Conservation (phyloP, 2,797 vertebrate genomes). For the Loriculus beryllinus region DNA sequence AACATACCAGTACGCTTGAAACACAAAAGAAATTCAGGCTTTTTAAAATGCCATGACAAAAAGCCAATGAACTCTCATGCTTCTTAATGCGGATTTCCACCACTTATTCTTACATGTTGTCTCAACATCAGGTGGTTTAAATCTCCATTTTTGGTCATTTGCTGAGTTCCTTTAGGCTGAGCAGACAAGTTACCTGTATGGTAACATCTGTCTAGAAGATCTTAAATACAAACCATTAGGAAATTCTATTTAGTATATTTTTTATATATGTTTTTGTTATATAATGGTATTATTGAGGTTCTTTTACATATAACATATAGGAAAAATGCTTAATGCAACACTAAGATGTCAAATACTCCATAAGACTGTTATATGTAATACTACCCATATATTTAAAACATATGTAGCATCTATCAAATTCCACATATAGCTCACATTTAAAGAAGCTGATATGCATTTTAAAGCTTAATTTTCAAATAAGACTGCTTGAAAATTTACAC, state of each 20-base stretch:
- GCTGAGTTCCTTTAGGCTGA: background rate
- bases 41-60: background rate
- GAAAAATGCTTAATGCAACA: background rate
- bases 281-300: background rate
- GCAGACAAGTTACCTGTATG: background rate
- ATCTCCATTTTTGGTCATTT: background rate
- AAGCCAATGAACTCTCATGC: fast-evolving
- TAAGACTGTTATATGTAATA: background rate
- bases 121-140: background rate
- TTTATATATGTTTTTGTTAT: background rate
- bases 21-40: background rate
- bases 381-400: background rate
- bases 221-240: background rate
- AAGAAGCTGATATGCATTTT: background rate
- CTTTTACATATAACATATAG: background rate
- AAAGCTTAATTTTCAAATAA: background rate
- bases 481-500: background rate
- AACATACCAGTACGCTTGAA: background rate
- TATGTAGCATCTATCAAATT: background rate
- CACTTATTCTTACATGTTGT: background rate
- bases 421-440: background rate
- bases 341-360: background rate
- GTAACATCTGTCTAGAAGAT: background rate
- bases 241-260: background rate
- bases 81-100: background rate